These are phyloP conservation scores for Orthosia cruda DNA, from an alignment of 2,888 invertebrate genomes.

Conservation along the genomic window DNA sequence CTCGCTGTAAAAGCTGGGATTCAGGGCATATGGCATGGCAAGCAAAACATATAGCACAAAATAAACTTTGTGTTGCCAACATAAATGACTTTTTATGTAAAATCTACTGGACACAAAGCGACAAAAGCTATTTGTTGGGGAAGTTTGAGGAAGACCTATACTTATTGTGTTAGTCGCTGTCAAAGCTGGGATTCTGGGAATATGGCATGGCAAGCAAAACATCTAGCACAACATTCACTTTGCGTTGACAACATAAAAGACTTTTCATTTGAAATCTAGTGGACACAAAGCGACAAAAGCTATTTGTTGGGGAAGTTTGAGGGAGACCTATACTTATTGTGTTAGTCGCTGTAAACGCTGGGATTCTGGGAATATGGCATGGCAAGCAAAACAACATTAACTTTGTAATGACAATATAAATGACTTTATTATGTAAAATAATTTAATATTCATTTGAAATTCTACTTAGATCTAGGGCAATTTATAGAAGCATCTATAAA, in stretches of 20 bases:
- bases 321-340: not conserved
- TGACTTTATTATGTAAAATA: not conserved
- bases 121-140: not conserved
- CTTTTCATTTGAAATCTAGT: too few relatives aligned
- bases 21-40: not conserved
- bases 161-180: not conserved
- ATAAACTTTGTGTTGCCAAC: too few relatives aligned
- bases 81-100: too few relatives aligned
- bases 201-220: not conserved
- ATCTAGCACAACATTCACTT: not conserved
- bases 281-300: constrained; percentile 7
- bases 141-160: constrained; percentile 6
- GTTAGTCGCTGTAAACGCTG: constrained; percentile 7
- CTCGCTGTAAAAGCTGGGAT: not conserved
- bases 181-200: not conserved
- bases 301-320: constrained; percentile 5
- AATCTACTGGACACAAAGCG: constrained; percentile 12
- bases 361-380: not conserved
- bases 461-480: too few relatives aligned
- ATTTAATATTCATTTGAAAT: not conserved
- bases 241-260: too few relatives aligned
- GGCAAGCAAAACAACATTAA: constrained; percentile 7
- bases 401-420: too few relatives aligned
- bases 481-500: too few relatives aligned
- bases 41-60: not conserved